phyloP scores from a whole-genome alignment of 2,888 invertebrate genomes.

The Argyresthia goedartella region DNA sequence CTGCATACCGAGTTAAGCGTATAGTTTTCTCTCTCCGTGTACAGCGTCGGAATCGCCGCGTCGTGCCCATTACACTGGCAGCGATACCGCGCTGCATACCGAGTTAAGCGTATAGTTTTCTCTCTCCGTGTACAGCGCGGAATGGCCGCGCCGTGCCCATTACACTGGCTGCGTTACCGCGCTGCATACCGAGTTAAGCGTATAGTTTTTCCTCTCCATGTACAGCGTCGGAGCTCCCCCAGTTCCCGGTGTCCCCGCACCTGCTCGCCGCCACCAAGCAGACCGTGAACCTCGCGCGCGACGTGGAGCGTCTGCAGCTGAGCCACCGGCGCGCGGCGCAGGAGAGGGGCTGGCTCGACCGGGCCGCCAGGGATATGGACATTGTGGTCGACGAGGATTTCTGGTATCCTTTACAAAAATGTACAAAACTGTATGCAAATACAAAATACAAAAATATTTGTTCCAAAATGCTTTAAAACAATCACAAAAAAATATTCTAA shows the following conservation, averaged over 20 bases:
- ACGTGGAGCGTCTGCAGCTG: constrained; percentile 83
- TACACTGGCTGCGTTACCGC: no score
- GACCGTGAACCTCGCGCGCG: constrained; percentile 81
- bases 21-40: no score
- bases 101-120: no score
- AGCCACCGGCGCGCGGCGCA: constrained; percentile 73
- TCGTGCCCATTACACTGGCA: no score
- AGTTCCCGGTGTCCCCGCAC: constrained; percentile 81
- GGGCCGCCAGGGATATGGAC: constrained; percentile 91
- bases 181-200: no score
- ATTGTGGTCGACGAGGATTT: constrained; percentile 86
- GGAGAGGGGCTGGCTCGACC: constrained; percentile 87
- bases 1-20: no score
- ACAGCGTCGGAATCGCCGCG: no score
- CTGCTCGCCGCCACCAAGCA: constrained; percentile 74
- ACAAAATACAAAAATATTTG: background rate
- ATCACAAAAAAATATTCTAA: background rate
- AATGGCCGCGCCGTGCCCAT: no score
- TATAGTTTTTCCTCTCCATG: no score
- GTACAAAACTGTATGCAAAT: background rate
- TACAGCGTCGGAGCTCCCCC: constrained; percentile 83
- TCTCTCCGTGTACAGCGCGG: no score
- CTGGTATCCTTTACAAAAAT: constrained; percentile 48
- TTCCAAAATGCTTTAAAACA: no score
- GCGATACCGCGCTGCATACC: no score